These are phyloP conservation scores for Thunnus albacares DNA, from an alignment of 2,797 vertebrate species.

Conservation along the genomic window DNA sequence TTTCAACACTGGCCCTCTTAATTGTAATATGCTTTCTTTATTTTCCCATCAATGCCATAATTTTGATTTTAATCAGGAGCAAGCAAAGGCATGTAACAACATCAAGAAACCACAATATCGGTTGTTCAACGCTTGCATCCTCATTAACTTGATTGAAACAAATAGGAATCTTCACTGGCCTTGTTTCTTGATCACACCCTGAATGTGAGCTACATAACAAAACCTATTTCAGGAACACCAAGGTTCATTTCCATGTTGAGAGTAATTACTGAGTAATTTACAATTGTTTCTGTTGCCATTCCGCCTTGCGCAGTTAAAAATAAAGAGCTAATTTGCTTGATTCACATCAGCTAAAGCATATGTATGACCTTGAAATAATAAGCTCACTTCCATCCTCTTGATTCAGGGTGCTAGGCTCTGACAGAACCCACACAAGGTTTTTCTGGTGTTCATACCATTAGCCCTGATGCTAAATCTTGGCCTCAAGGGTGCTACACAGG, in stretches of 20 bases:
- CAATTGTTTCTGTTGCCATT: constrained; percentile 47
- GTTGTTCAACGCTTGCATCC: constrained; percentile 57
- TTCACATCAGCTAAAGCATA: constrained; percentile 45
- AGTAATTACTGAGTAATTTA: constrained; percentile 66
- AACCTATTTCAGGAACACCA: constrained; percentile 62
- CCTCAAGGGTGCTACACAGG: background rate
- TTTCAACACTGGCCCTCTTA: constrained; percentile 30
- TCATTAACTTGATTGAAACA: constrained; percentile 72
- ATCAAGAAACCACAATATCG: constrained; percentile 35
- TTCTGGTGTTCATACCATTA: constrained; percentile 5
- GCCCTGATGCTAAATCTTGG: background rate
- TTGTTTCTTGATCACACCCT: constrained; percentile 71
- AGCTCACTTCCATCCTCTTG: constrained; percentile 20
- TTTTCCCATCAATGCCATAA: constrained; percentile 49
- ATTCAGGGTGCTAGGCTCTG: constrained; percentile 7
- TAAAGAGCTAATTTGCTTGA: constrained; percentile 60
- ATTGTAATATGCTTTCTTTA: constrained; percentile 48
- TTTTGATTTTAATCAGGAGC: constrained; percentile 60
- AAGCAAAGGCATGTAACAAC: constrained; percentile 37
- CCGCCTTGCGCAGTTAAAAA: constrained; percentile 54
- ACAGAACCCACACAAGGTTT: constrained; percentile 18
- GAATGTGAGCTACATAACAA: constrained; percentile 63
- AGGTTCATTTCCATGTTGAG: constrained; percentile 70
- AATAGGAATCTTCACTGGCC: constrained; percentile 65
- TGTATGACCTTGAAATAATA: constrained; percentile 49